Conservation (phyloP, 2,113 vertebrate species). For the Lophura nycthemera region DNA sequence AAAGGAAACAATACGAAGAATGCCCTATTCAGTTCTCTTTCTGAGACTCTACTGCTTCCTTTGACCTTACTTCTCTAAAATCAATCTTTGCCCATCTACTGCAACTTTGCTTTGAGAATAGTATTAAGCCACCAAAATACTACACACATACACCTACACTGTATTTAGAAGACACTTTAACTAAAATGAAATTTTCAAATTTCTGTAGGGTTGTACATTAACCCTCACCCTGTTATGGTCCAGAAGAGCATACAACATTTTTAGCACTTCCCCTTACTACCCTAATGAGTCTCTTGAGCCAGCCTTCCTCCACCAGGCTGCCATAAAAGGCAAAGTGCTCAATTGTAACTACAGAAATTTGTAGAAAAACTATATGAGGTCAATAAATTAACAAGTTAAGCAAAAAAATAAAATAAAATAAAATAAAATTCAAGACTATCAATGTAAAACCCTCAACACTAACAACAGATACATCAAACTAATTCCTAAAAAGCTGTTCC, state of each 20-base stretch:
- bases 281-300: not conserved
- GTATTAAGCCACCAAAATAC: not conserved
- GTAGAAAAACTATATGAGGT: not conserved
- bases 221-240: not conserved
- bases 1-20: not conserved
- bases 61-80: not conserved
- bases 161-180: not conserved
- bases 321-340: not conserved
- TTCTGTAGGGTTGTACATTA: not conserved
- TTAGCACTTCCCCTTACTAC: accelerated
- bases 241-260: not conserved
- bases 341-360: not conserved
- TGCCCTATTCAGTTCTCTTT: not conserved
- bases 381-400: not conserved
- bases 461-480: not conserved
- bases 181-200: not conserved
- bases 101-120: not conserved
- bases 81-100: not conserved
- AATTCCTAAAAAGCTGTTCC: not conserved
- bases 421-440: not conserved
- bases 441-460: not conserved
- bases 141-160: not conserved
- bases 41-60: not conserved
- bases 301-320: not conserved
- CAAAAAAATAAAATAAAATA: not conserved